Base-by-base conservation (phyloP, 1,140 invertebrate species). In the Diorhabda elongata region DNA sequence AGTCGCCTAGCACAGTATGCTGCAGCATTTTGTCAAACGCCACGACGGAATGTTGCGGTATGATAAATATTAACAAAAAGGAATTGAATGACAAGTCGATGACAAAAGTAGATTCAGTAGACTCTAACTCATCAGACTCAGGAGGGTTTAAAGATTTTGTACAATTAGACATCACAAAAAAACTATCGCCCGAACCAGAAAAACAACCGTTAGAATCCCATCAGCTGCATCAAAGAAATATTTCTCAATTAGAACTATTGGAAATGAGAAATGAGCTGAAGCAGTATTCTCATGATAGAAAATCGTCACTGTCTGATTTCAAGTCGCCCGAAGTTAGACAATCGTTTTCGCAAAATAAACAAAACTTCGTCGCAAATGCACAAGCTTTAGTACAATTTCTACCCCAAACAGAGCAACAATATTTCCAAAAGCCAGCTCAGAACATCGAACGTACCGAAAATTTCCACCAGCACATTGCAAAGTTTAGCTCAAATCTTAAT, bases 101-200 rank as follows among this genome's bases (percentile, higher is more conserved):
- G 70, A 76, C 72, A 5, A 81, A 81, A 77, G 70, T 80, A 57
- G 80, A 81, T 61, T 81, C 79, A 3, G 44, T 79, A 6, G 80
- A 81, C 67, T 81, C 80, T 2, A 80, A 77, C 62, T 80, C 78
- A 0, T 81, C 80, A 0, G 80, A 81, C 70, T 81, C 80, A 4
- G 80, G 80, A 26, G 80, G 80, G 11, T 81, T 81, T 64, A 81
- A 81, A 68, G 80, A 81, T 52, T 81, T 81, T 60, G 65, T 80
- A 8, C 79, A 80, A 56, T 57, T 77, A 52, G 76, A 78, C 58
- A 52, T 77, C 41, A 58, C 56, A n/a, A 66, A 66, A 66, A 72
- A 72, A 70, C 63, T 64, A 61, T 61, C 69, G 42, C 56, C 65
- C 7, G 61, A 63, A 9, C 59, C 52, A 44, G 52, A 47, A 9